These are phyloP conservation scores for Parnassius orleans DNA, from an alignment of 2,888 invertebrate species.

Conservation along the genomic window DNA sequence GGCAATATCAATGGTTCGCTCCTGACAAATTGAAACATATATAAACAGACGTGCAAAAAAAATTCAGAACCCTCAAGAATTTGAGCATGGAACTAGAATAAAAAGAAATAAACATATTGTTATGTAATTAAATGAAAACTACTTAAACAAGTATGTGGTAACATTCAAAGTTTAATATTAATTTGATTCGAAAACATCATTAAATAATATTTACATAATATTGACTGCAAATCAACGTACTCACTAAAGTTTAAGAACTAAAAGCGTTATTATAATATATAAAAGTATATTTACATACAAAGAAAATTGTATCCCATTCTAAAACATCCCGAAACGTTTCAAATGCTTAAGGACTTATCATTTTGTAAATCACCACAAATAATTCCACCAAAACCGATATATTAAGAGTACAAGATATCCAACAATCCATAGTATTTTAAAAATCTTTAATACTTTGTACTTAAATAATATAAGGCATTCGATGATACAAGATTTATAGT, in stretches of 20 bases:
- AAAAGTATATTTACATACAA: constrained; percentile 27
- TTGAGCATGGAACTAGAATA: background rate
- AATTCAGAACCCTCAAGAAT: background rate
- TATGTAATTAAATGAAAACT: background rate
- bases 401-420: constrained; percentile 35
- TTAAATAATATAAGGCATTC: constrained; percentile 65
- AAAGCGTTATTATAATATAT: constrained; percentile 23
- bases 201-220: constrained; percentile 73
- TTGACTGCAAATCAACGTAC: constrained; percentile 54
- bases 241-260: constrained; percentile 34
- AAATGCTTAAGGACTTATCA: constrained; percentile 23
- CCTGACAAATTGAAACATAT: too few species aligned
- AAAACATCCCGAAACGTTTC: constrained; percentile 12
- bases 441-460: constrained; percentile 47
- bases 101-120: background rate
- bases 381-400: constrained; percentile 7
- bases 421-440: constrained; percentile 21
- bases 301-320: constrained; percentile 16
- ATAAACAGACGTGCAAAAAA: background rate
- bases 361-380: constrained; percentile 15
- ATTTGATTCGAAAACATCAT: constrained; percentile 47
- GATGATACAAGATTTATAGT: constrained; percentile 48
- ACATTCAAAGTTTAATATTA: constrained; percentile 47
- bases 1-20: too few species aligned
- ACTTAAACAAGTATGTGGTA: constrained; percentile 48